These are phyloP conservation scores for Sphyrna mokarran DNA, from an alignment of 2,113 vertebrate species.

Conservation along the genomic window DNA sequence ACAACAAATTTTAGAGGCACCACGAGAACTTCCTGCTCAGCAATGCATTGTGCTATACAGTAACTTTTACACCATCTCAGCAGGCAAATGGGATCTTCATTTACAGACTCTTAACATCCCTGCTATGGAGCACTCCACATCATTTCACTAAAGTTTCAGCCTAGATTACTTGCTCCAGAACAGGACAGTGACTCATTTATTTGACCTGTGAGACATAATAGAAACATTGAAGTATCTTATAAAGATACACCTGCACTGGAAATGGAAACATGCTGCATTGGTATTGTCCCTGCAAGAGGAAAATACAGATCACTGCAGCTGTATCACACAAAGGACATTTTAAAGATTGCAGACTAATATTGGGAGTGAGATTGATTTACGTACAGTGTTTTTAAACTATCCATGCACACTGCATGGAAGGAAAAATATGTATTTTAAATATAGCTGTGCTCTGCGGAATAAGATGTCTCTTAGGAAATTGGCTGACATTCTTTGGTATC, in stretches of 20 bases:
- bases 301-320: background rate
- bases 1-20: background rate
- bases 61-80: background rate
- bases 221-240: background rate
- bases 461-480: background rate
- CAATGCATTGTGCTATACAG: background rate
- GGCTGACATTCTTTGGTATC: background rate
- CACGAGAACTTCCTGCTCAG: background rate
- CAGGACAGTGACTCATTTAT: too few species aligned
- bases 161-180: background rate
- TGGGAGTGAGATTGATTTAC: background rate
- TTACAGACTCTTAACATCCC: too few species aligned
- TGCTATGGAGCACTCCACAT: background rate
- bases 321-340: background rate
- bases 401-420: background rate
- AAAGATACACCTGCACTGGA: background rate
- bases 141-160: background rate
- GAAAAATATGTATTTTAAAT: conserved; percentile 1
- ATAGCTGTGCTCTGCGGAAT: background rate
- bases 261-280: background rate
- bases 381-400: background rate
- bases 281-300: background rate
- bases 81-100: background rate
- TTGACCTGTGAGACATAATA: background rate
- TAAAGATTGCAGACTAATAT: background rate